These are phyloP conservation scores for Aradophagus sp. DNA, from an alignment of 1,140 invertebrate species.

Conservation along the genomic window DNA sequence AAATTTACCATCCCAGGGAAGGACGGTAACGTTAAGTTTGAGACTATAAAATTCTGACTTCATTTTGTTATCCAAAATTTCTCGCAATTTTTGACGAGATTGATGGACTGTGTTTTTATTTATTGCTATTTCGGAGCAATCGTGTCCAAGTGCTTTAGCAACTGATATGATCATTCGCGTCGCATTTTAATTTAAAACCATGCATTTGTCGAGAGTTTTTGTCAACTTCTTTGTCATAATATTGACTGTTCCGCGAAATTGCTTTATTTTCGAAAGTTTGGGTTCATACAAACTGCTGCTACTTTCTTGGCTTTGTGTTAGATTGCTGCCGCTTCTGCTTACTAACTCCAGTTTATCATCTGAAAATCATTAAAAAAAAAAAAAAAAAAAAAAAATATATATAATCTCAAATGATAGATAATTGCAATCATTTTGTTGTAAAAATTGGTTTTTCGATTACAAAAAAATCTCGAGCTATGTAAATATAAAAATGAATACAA, in stretches of 20 bases:
- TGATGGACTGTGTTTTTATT: constrained; percentile 16
- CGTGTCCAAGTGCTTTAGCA: constrained; percentile 14
- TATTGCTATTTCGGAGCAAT: constrained; percentile 15
- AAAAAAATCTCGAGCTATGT: too few species aligned
- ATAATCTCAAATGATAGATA: too few species aligned
- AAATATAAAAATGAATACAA: too few species aligned
- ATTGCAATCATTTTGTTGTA: too few species aligned
- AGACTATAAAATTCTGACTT: constrained; percentile 6
- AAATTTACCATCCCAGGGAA: constrained; percentile 16
- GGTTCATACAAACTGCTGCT: constrained; percentile 10
- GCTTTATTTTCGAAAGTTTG: constrained; percentile 6
- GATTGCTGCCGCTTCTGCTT: constrained; percentile 15
- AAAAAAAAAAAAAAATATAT: too few species aligned
- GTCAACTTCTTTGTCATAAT: constrained; percentile 18
- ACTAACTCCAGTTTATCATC: constrained; percentile 10
- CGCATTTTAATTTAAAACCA: constrained; percentile 13
- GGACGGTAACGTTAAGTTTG: constrained; percentile 5
- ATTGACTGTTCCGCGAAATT: constrained; percentile 10
- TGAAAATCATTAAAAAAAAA: constrained; percentile 15
- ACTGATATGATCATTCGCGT: constrained; percentile 17
- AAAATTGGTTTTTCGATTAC: too few species aligned
- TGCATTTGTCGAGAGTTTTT: constrained; percentile 20
- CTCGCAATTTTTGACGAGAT: constrained; percentile 15
- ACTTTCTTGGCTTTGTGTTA: constrained; percentile 12
- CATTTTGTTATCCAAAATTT: constrained; percentile 17